phyloP scores from a whole-genome alignment of 2,888 invertebrate species.

The Leuctra nigra region DNA sequence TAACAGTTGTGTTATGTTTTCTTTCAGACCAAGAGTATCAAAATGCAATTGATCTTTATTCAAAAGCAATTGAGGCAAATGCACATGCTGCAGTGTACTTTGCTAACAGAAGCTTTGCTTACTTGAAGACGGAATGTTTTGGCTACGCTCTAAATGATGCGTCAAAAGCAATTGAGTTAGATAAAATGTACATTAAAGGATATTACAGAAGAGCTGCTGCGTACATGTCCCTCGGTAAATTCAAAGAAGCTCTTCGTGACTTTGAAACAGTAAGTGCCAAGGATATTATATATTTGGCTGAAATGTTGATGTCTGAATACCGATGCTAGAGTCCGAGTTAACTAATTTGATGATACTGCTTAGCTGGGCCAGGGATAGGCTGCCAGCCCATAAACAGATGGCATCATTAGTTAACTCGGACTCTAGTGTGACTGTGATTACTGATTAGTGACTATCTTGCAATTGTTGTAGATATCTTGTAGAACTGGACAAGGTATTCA shows the following conservation, averaged over 20 bases:
- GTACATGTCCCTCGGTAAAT: slow-evolving; percentile 96
- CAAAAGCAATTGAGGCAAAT: slow-evolving; percentile 53
- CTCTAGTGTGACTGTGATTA: no score
- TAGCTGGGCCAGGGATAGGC: no score
- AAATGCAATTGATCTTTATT: slow-evolving; percentile 79
- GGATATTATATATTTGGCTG: no score
- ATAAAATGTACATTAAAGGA: slow-evolving; percentile 87
- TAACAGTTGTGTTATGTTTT: not conserved
- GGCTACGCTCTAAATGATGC: slow-evolving; percentile 93
- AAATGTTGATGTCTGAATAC: no score
- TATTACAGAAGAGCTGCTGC: slow-evolving; percentile 96
- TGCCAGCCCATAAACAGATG: no score
- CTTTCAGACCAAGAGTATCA: slow-evolving; percentile 83
- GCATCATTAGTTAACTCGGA: no score
- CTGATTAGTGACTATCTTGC: no score
- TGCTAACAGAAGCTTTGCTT: slow-evolving; percentile 93
- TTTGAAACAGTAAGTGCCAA: slow-evolving; percentile 92
- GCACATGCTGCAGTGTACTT: slow-evolving; percentile 81
- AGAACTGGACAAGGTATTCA: no score
- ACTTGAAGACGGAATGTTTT: slow-evolving; percentile 89
- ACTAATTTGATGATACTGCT: no score
- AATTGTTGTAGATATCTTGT: no score
- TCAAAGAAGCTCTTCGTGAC: slow-evolving; percentile 92
- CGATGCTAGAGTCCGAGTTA: no score
- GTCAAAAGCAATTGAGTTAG: slow-evolving; percentile 80